A percentile compares a stretch with the other conserved stretches of the same genome.
Evolutionary conservation across 1,140 invertebrate species (phyloP).

Genomic region (Frieseomelitta varia): DNA sequence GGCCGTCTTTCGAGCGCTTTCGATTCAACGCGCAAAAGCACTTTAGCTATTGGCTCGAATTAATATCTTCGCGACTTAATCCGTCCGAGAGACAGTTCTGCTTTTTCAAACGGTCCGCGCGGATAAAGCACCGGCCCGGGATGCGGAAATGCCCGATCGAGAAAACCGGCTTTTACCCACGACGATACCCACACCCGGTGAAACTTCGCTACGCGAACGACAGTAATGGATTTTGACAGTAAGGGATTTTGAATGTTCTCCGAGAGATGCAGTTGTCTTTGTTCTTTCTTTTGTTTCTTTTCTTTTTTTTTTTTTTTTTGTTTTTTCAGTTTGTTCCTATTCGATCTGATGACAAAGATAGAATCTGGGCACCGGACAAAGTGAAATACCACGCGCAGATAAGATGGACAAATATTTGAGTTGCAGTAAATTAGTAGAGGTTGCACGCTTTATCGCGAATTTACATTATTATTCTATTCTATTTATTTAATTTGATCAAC

Average conservation of each 20-base stretch:
- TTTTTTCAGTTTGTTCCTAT: too few species aligned
- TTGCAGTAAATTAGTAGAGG: too few species aligned
- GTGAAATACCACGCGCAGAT: too few species aligned
- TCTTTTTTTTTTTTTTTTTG: too few species aligned
- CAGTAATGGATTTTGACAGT: neutral
- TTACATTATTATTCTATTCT: too few species aligned
- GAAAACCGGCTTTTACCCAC: neutral
- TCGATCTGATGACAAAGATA: too few species aligned
- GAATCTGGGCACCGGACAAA: too few species aligned
- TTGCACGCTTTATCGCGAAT: too few species aligned
- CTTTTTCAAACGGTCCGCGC: neutral
- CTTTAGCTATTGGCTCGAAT: slow-evolving; percentile 39
- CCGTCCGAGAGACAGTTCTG: neutral
- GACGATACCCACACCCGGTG: too few species aligned
- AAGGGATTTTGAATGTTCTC: neutral
- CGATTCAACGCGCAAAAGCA: slow-evolving; percentile 52
- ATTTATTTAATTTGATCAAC: too few species aligned
- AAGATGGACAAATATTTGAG: too few species aligned
- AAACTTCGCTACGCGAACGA: neutral
- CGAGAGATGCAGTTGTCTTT: neutral
- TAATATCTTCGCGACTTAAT: slow-evolving; percentile 42
- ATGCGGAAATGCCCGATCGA: neutral
- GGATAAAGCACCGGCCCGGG: neutral
- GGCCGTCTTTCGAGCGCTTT: slow-evolving; percentile 41
- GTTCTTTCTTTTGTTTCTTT: too few species aligned